Evolutionary conservation across 2,888 invertebrate genomes (phyloP), one percentile per base, ranked within the genome.

Genomic region (Eupithecia pulchellata): DNA sequence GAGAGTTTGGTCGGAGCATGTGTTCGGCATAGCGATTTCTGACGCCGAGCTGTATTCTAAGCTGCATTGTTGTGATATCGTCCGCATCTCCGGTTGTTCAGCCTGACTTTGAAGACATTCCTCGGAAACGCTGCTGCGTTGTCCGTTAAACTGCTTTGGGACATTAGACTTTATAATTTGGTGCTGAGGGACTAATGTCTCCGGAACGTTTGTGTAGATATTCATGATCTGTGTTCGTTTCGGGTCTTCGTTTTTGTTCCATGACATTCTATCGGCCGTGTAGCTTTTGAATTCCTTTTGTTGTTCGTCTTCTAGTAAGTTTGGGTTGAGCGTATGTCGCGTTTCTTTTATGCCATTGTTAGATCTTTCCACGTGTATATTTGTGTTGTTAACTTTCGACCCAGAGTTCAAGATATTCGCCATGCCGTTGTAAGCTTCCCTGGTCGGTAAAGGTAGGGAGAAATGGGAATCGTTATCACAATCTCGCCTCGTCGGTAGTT

Each of bases 301-400:
- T 2, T 95, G 93, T 55, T 96, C 96, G 63, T 96, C 96, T 30
- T 91, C 92, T 4, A 97, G 86, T 70, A 97, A 94, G 81, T 97
- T 97, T 0, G 96, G 96, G 83, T 97, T 96, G 14, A 94, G 86
- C 2, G 83, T 84, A 64, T 95, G 95, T 67, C 95, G 94, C 0
- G 93, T 89, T 76, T 95, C 96, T 77, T 95, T 95, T 0, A 95
- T 92, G 0, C 95, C 95, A 75, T 92, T 95, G 70, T 90, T 92
- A 0, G 89, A 86, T 73, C 95, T 89, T 79, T 97, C 96, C 0
- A 96, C 96, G 81, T 97, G 97, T 75, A 97, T 95, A 84, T 97
- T 97, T 0, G 97, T 97, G 76, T 97, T 97, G 82, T 97, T 97
- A 0, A 97, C 96, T 91, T 97, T 97, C 2, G 96, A 96, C 52